phyloP scores from a whole-genome alignment of 1,140 invertebrate species.

The Nasonia vitripennis region DNA sequence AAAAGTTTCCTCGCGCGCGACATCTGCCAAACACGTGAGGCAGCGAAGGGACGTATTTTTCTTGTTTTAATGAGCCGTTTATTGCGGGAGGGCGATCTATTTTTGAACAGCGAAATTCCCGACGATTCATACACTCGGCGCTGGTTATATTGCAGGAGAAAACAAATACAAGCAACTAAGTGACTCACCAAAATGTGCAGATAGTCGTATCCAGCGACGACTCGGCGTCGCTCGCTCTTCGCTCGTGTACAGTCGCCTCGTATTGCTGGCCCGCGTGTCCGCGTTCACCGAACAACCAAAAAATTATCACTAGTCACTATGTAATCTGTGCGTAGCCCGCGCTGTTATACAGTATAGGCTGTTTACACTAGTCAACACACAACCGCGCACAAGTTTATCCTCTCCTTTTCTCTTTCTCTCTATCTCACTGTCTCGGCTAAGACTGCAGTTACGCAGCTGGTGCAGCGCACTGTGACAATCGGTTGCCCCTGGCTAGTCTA shows the following conservation, averaged over 20 bases:
- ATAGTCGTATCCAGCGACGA: constrained; percentile 34
- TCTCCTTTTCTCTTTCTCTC: not conserved
- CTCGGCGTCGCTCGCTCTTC: constrained; percentile 6
- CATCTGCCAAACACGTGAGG: not conserved
- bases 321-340: not conserved
- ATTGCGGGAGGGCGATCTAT: not conserved
- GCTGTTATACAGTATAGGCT: not conserved
- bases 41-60: not conserved
- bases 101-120: not conserved
- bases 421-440: not conserved
- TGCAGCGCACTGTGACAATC: not conserved
- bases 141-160: too few species aligned
- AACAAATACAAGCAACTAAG: not conserved
- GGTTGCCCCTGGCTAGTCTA: not conserved
- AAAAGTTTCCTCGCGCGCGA: not conserved
- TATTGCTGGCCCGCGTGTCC: too few species aligned
- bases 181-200: constrained; percentile 40
- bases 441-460: too few species aligned
- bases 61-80: not conserved
- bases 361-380: not conserved
- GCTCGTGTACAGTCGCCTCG: not conserved
- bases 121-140: not conserved
- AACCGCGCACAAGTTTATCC: not conserved
- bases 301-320: constrained; percentile 35
- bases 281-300: not conserved